A percentile compares a stretch with the other conserved stretches of the same genome.
Evolutionary conservation across 1,140 invertebrate genomes (phyloP).

Genomic region (Drosophila bocqueti): DNA sequence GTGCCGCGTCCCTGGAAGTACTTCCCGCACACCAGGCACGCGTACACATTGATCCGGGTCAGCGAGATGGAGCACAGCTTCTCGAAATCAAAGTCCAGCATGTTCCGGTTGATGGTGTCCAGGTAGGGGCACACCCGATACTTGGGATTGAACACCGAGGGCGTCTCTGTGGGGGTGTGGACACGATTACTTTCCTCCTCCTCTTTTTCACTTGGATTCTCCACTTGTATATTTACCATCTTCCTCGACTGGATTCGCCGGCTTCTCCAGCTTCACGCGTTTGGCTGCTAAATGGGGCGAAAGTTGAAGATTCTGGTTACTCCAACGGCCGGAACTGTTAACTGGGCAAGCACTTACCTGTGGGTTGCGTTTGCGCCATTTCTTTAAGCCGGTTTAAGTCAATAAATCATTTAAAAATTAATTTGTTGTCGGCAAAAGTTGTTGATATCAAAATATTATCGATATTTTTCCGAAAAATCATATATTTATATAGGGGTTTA

Average conservation of each 20-base stretch:
- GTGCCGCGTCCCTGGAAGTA: conserved; percentile 99
- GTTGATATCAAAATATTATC: too few relatives aligned
- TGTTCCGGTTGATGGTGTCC: conserved; percentile 98
- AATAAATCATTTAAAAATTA: conserved; percentile 27
- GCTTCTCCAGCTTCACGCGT: conserved; percentile 62
- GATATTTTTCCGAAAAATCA: too few relatives aligned
- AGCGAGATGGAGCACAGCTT: conserved; percentile 99
- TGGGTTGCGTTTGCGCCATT: conserved; percentile 55
- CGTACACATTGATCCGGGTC: conserved; percentile 99
- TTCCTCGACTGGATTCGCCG: conserved; percentile 48
- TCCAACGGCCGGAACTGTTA: background rate
- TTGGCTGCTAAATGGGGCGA: conserved; percentile 32
- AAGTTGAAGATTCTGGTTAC: background rate
- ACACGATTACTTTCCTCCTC: background rate
- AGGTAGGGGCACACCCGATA: conserved; percentile 93
- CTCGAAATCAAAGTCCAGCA: conserved; percentile 99
- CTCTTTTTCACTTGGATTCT: too few relatives aligned
- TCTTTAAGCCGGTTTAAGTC: conserved; percentile 5
- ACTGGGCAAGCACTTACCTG: conserved; percentile 21
- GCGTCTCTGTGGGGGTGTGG: conserved; percentile 58
- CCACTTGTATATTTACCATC: conserved; percentile 53
- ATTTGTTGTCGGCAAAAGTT: conserved; percentile 23
- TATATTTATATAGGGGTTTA: too few relatives aligned
- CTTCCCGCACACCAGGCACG: conserved; percentile 99
- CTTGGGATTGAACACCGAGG: conserved; percentile 83